Evolutionary conservation across 2,113 vertebrate species (phyloP).

Genomic region (Tachysurus fulvidraco): DNA sequence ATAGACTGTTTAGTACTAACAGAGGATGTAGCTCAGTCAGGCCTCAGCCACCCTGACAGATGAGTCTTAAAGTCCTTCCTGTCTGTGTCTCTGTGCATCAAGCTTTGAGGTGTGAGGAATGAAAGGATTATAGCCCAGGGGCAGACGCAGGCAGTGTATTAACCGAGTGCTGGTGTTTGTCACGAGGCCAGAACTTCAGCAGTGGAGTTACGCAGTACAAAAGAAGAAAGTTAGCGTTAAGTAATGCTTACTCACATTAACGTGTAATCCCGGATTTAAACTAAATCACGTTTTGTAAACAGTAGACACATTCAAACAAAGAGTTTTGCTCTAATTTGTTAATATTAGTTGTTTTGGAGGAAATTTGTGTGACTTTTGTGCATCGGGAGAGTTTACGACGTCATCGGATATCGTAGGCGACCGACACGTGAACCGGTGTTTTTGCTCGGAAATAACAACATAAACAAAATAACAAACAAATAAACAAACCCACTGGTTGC

Average conservation of each 20-base stretch:
- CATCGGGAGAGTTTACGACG: not conserved
- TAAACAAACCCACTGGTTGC: not conserved
- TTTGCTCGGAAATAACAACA: not conserved
- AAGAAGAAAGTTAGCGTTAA: slow-evolving; percentile 48
- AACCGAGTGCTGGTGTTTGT: slow-evolving; percentile 38
- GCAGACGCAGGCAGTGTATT: slow-evolving; percentile 17
- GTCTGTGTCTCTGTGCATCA: not conserved
- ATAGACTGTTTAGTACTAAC: not conserved
- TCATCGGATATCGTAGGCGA: not conserved
- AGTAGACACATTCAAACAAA: not conserved
- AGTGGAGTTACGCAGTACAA: slow-evolving; percentile 66
- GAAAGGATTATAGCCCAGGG: slow-evolving; percentile 44
- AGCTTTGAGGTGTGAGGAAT: slow-evolving; percentile 48
- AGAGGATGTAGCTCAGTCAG: not conserved
- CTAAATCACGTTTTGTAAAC: not conserved
- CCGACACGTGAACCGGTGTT: not conserved
- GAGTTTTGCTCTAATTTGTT: no score
- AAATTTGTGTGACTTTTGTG: no score
- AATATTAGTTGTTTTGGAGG: no score
- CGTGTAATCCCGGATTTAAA: not conserved
- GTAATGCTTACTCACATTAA: not conserved
- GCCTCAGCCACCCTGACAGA: slow-evolving; percentile 23
- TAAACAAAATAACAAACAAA: no score
- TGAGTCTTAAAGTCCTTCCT: not conserved
- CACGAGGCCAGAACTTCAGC: slow-evolving; percentile 62